Evolutionary conservation across 1,140 invertebrate species (phyloP).

Genomic region (Ooceraea biroi): DNA sequence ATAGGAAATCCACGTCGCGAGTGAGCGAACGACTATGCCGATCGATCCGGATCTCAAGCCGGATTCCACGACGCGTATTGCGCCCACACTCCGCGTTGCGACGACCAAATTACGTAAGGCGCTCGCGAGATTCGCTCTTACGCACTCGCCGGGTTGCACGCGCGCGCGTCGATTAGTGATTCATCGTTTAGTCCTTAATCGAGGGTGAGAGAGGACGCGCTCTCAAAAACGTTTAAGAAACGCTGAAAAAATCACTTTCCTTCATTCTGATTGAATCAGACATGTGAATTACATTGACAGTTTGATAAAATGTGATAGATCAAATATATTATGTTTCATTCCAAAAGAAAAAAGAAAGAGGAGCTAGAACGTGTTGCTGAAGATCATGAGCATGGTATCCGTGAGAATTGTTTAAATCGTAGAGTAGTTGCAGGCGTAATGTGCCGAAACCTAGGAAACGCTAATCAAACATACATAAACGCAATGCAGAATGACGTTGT

Average conservation of each 20-base stretch:
- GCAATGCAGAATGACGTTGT: background rate
- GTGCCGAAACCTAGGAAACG: no score
- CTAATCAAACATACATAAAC: background rate
- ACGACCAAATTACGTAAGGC: conserved; percentile 66
- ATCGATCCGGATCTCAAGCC: conserved; percentile 53
- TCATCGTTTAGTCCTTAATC: conserved; percentile 78
- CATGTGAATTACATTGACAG: background rate
- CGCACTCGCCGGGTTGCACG: conserved; percentile 62
- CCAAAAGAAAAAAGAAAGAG: no score
- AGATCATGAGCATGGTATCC: no score
- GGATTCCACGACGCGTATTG: conserved; percentile 1
- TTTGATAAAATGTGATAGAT: no score
- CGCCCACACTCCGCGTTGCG: conserved; percentile 61
- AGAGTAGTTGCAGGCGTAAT: no score
- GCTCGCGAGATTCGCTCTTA: conserved; percentile 59
- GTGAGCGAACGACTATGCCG: background rate
- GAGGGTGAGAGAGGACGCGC: background rate
- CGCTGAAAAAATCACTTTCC: background rate
- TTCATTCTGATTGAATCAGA: background rate
- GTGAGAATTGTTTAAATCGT: no score
- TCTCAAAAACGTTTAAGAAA: no score
- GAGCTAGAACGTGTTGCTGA: no score
- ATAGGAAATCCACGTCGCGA: conserved; percentile 14
- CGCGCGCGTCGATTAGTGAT: conserved; percentile 70
- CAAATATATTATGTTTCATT: no score